These are phyloP conservation scores for Drosophila falleni DNA, from an alignment of 2,888 invertebrate genomes.

Conservation along the genomic window DNA sequence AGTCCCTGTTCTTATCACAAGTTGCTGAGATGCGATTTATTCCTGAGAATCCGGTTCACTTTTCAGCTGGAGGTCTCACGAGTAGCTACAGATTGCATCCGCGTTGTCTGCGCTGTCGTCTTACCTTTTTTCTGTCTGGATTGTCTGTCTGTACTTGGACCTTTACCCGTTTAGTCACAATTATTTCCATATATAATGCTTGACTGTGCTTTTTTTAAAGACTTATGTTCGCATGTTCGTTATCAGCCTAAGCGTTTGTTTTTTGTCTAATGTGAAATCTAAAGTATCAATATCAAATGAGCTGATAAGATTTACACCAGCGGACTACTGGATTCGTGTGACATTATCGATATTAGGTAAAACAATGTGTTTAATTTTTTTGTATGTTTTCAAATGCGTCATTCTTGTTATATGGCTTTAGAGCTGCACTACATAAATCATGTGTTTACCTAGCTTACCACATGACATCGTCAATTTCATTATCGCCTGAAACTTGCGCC, in stretches of 20 bases:
- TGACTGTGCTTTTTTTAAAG: not conserved
- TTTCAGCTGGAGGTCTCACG: conserved; percentile 15
- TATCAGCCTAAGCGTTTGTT: conserved; percentile 20
- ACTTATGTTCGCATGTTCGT: not conserved
- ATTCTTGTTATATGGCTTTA: conserved; percentile 14
- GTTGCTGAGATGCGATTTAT: conserved; percentile 12
- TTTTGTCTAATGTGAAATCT: conserved; percentile 12
- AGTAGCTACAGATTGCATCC: conserved; percentile 40
- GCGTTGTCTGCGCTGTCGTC: conserved; percentile 23
- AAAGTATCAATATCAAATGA: conserved; percentile 24
- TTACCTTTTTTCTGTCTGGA: conserved; percentile 16
- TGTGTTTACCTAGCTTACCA: conserved; percentile 23
- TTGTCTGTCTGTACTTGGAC: conserved; percentile 8
- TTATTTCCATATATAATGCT: conserved; percentile 18
- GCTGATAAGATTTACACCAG: conserved; percentile 35
- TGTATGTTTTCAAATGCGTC: conserved; percentile 11
- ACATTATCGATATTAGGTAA: conserved; percentile 14
- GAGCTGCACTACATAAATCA: conserved; percentile 37
- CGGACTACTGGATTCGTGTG: conserved; percentile 23
- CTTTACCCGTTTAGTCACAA: conserved; percentile 23
- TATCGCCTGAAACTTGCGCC: conserved; percentile 26
- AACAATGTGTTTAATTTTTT: not conserved
- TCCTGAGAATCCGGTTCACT: conserved; percentile 47
- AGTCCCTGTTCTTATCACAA: conserved; percentile 38
- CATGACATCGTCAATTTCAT: conserved; percentile 25